These are phyloP conservation scores for Eledone cirrhosa DNA, from an alignment of 2,888 invertebrate genomes.

Conservation along the genomic window DNA sequence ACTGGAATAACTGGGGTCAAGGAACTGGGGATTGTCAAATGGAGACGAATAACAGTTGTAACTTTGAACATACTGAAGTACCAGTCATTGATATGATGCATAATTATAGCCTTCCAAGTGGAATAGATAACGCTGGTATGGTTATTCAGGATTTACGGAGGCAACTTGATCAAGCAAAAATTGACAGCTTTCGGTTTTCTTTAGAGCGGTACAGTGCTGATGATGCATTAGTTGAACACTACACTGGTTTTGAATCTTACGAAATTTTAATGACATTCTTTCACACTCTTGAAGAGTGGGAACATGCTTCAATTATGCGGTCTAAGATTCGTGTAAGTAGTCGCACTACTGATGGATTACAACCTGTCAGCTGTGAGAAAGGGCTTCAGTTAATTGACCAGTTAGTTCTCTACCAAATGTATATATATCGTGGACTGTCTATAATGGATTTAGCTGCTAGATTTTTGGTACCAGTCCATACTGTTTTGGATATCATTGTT, in stretches of 20 bases:
- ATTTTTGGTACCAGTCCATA: not conserved
- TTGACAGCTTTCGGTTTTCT: conserved; percentile 15
- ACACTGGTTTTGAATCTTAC: conserved; percentile 8
- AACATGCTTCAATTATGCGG: conserved; percentile 22
- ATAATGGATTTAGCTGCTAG: not conserved
- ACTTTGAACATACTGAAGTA: not conserved
- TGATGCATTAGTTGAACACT: conserved; percentile 4
- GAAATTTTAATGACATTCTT: not conserved
- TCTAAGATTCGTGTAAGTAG: conserved; percentile 4
- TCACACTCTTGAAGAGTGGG: conserved; percentile 18
- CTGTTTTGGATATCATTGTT: not conserved
- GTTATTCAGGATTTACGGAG: conserved; percentile 4
- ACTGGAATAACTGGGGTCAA: conserved; percentile 17
- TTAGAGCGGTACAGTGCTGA: conserved; percentile 4
- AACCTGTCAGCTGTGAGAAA: conserved; percentile 17
- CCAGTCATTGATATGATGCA: conserved; percentile 23
- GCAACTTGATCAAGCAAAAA: conserved; percentile 7
- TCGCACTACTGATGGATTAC: not conserved
- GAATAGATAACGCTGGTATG: not conserved
- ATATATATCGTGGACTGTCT: not conserved
- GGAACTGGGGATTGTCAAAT: not conserved
- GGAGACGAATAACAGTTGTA: not conserved
- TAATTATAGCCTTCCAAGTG: conserved; percentile 19
- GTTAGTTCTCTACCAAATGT: conserved; percentile 14
- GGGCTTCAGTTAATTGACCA: conserved; percentile 15